Percentiles rank a stretch among this genome's conserved stretches.
Evolutionary conservation across 1,140 invertebrate species (phyloP).

Genomic region (Mycetomoellerius zeteki): DNA sequence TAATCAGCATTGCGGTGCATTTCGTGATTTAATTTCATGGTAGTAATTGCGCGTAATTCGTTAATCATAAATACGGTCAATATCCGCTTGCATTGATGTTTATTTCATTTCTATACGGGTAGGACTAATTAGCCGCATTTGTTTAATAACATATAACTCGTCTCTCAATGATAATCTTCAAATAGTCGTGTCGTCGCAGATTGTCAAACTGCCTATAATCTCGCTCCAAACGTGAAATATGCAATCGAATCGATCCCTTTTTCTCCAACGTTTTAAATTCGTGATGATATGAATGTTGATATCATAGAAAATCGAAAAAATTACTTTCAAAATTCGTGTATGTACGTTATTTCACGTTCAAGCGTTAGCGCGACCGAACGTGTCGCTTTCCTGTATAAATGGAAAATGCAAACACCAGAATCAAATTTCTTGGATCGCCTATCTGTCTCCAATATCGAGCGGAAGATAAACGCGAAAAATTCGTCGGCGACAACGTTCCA

Average conservation of each 20-base stretch:
- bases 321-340: background rate
- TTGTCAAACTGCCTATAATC: background rate
- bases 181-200: background rate
- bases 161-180: background rate
- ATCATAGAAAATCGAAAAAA: background rate
- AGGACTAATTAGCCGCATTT: background rate
- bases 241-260: background rate
- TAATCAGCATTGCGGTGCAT: background rate
- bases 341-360: background rate
- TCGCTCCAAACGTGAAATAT: slow-evolving; percentile 1
- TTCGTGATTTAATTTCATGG: slow-evolving; percentile 12
- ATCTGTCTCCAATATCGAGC: background rate
- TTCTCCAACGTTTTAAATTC: background rate
- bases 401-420: slow-evolving; percentile 12
- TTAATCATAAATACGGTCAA: slow-evolving; percentile 28
- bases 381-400: slow-evolving; percentile 12
- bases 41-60: slow-evolving; percentile 24
- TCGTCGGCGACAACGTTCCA: background rate
- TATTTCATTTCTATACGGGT: background rate
- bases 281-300: background rate
- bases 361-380: background rate
- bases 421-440: slow-evolving; percentile 20
- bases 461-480: slow-evolving; percentile 24
- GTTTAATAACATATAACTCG: slow-evolving; percentile 10
- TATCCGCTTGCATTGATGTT: slow-evolving; percentile 19